Base-by-base conservation (phyloP, 2,888 invertebrate genomes). In the Lithosia quadra region DNA sequence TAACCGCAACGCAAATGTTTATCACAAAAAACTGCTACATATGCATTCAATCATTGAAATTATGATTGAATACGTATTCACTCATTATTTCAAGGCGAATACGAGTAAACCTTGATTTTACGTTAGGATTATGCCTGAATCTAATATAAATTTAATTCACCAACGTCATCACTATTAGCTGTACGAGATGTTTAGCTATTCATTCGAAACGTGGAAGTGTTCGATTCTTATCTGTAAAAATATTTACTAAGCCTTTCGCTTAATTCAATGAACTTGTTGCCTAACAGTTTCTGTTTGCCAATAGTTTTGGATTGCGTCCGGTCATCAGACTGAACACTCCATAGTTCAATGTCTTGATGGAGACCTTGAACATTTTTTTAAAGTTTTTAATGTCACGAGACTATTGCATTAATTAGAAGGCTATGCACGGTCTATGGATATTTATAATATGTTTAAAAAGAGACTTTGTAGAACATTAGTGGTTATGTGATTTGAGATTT, bases 311-410 rank as follows among this genome's bases (percentile, higher is more conserved):
- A 86, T 88, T 88, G 89, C 90, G 85, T 83, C 84, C 85, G 86
- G 84, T 85, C 86, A 88, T 87, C 88, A 84, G 84, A 86, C 86
- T 81, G 83, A 84, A 78, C 81, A 80, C 82, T 84, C 77, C 79
- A 87, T 87, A 89, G 91, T 90, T 90, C 90, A 90, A 90, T 89
- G 91, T 88, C 89, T 86, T 71, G 67, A 39, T 36, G 65, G 24
- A 67, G 85, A 83, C 90, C 90, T 88, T 90, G 90, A 87, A 83
- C 74, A 77, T 77, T 74, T 75, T 78, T 77, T 78, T 72, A 68
- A 79, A 74, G 68, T 70, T 74, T 76, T 81, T 76, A 73, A 76
- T 81, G 77, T 78, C 75, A 75, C 75, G 72, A 79, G 70, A 73
- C 74, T 73, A 75, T 82, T 82, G 74, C 75, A 71, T 75, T 68